phyloP scores from a whole-genome alignment of 35 echinoderm and acorn worm species.

The Antedon bifida region DNA sequence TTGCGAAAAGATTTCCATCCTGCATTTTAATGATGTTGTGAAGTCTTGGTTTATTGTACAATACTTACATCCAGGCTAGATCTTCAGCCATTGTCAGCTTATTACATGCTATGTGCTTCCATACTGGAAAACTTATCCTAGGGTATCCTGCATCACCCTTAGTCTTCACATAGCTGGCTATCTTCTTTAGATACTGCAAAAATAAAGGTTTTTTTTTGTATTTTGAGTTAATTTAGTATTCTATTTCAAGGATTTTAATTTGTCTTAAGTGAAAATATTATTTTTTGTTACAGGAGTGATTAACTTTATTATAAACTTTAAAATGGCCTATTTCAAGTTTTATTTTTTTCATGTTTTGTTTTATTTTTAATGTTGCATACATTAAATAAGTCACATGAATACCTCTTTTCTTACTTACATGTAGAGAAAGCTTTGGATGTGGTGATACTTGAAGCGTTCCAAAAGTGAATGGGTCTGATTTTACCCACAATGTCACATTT shows the following conservation, averaged over 20 bases:
- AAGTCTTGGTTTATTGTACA: too few relatives aligned
- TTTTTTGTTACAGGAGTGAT: too few relatives aligned
- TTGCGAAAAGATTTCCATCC: too few relatives aligned
- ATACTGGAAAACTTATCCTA: slow-evolving; percentile 55
- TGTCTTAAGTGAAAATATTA: neutral
- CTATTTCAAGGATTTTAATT: neutral
- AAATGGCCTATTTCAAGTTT: too few relatives aligned
- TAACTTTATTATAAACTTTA: neutral
- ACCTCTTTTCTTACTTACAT: too few relatives aligned
- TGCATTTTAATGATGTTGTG: too few relatives aligned
- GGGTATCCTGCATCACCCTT: slow-evolving; percentile 84
- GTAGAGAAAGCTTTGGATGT: slow-evolving; percentile 81
- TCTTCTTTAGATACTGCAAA: slow-evolving; percentile 77
- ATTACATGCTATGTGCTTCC: slow-evolving; percentile 91
- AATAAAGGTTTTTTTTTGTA: neutral
- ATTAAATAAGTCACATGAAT: too few relatives aligned
- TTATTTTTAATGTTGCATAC: too few relatives aligned
- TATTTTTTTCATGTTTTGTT: neutral
- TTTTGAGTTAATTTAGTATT: neutral
- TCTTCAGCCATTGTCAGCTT: slow-evolving; percentile 80
- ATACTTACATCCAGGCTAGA: slow-evolving; percentile 78
- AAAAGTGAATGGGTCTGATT: slow-evolving; percentile 60
- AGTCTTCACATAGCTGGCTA: slow-evolving; percentile 76
- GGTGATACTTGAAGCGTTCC: slow-evolving; percentile 71
- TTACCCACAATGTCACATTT: slow-evolving; percentile 39